Evolutionary conservation across 2,113 vertebrate genomes (phyloP).

Genomic region (Campylorhamphus procurvoides): DNA sequence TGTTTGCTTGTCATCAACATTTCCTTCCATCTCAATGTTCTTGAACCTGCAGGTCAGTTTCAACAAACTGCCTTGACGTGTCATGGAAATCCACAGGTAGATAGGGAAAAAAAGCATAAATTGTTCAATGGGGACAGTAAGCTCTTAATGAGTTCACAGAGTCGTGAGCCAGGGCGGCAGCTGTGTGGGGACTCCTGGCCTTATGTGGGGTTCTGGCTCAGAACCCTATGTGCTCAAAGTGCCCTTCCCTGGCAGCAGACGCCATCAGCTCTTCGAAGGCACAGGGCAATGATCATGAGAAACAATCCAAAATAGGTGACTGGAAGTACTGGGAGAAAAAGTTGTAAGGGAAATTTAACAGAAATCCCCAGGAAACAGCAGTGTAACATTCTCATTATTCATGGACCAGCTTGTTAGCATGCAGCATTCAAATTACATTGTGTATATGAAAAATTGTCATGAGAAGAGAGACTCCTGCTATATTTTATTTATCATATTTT

Average conservation of each 20-base stretch:
- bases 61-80: not conserved
- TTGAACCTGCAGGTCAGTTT: not conserved
- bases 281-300: not conserved
- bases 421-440: not conserved
- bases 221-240: rapidly evolving
- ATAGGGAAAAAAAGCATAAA: not conserved
- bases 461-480: not conserved
- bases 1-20: not conserved
- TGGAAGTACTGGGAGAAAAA: not conserved
- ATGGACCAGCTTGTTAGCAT: not conserved
- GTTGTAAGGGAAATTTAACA: not conserved
- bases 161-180: not conserved
- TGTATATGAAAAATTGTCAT: not conserved
- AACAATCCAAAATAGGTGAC: not conserved
- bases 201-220: not conserved
- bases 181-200: rapidly evolving
- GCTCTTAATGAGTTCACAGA: not conserved
- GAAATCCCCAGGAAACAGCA: not conserved
- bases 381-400: not conserved
- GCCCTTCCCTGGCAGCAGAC: not conserved
- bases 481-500: not conserved
- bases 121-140: not conserved
- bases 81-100: not conserved
- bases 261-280: not conserved
- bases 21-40: not conserved